phyloP scores from a whole-genome alignment of 37 sponge, comb jelly and placozoan genomes.

The Beroe ovata region DNA sequence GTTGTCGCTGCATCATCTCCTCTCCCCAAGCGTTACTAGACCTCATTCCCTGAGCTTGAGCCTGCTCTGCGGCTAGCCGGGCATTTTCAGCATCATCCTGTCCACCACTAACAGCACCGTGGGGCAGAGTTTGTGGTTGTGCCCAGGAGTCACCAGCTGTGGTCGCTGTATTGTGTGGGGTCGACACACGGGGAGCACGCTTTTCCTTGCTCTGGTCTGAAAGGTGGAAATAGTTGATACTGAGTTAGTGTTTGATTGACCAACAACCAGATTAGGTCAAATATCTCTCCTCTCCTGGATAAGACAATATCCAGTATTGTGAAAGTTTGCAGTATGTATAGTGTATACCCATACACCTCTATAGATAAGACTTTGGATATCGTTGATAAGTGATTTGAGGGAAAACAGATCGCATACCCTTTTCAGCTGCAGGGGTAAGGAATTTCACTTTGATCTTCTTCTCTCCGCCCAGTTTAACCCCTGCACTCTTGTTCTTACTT shows the following conservation, averaged over 20 bases:
- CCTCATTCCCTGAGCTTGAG: not conserved
- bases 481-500: conserved; percentile 12
- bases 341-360: no score
- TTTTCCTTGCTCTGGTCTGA: no score
- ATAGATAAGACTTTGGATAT: no score
- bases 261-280: no score
- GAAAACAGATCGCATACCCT: conserved; percentile 16
- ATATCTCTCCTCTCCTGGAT: no score
- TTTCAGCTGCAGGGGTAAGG: conserved; percentile 19
- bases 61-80: not conserved
- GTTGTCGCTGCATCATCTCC: conserved; percentile 25
- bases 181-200: conserved; percentile 14
- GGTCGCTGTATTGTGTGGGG: conserved; percentile 28
- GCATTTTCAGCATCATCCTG: not conserved
- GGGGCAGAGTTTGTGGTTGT: conserved; percentile 5
- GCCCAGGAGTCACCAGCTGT: conserved; percentile 51
- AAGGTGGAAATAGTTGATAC: no score
- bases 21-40: conserved; percentile 13
- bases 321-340: no score
- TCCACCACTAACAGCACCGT: not conserved
- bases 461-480: not conserved
- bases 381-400: no score
- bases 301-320: no score
- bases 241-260: no score
- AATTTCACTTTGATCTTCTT: conserved; percentile 54